Evolutionary conservation across 2,797 vertebrate species (phyloP).

Genomic region (Scolopax bukidnonensis): DNA sequence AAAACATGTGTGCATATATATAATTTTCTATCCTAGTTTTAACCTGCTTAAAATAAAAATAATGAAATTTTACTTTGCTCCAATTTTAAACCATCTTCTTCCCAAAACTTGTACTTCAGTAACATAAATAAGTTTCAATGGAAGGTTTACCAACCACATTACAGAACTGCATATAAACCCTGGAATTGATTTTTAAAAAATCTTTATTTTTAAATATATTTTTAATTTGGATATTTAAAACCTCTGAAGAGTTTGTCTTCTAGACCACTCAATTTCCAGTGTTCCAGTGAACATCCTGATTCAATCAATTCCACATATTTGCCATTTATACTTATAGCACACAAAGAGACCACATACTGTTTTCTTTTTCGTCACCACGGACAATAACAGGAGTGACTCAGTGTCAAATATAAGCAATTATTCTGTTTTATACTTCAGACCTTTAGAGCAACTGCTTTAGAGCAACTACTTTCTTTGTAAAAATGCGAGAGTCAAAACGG

Average conservation of each 20-base stretch:
- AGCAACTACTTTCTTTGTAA: not conserved
- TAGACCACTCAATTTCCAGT: not conserved
- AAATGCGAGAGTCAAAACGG: not conserved
- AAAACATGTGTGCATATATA: fast-evolving
- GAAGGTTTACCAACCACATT: not conserved
- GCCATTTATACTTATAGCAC: slow-evolving; percentile 17
- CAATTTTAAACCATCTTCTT: not conserved
- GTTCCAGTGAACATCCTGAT: slow-evolving; percentile 17
- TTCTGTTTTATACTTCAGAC: not conserved
- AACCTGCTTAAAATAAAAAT: not conserved
- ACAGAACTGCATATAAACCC: not conserved
- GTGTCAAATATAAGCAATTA: not conserved
- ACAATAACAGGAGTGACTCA: slow-evolving; percentile 8
- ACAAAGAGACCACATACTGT: slow-evolving; percentile 5
- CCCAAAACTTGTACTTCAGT: not conserved
- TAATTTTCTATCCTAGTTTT: not conserved
- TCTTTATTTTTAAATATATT: not conserved
- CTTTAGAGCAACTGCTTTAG: not conserved
- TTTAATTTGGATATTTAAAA: not conserved
- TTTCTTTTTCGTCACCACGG: not conserved
- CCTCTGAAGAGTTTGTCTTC: not conserved
- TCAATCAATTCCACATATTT: slow-evolving; percentile 48
- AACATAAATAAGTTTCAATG: not conserved
- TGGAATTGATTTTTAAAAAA: not conserved
- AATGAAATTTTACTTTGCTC: not conserved